A percentile compares a stretch with the other conserved stretches of the same genome.
These are phyloP conservation scores for Drosophila kuntzei DNA, from an alignment of 2,888 invertebrate species.

Conservation along the genomic window DNA sequence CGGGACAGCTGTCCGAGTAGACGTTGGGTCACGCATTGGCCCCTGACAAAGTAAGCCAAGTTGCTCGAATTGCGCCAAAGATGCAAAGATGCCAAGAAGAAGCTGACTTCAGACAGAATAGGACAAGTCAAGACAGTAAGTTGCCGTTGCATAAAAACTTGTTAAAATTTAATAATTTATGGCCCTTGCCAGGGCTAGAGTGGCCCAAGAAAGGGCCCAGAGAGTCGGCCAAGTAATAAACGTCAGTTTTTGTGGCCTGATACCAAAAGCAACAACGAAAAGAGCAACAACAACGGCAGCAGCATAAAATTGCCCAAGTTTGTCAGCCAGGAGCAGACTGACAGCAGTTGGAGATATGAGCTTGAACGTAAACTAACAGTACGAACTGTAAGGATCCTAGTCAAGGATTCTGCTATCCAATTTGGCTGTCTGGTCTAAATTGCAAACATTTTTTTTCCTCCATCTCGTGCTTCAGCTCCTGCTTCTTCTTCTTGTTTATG, in stretches of 20 bases:
- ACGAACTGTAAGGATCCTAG: conserved; percentile 16
- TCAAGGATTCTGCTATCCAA: conserved; percentile 39
- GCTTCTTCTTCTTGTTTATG: conserved; percentile 59
- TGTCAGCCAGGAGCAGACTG: conserved; percentile 58
- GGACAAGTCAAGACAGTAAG: conserved; percentile 48
- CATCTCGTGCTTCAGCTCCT: neutral
- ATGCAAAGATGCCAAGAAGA: conserved; percentile 30
- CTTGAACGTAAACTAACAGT: conserved; percentile 31
- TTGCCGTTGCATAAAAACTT: conserved; percentile 76
- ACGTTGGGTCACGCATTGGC: conserved; percentile 62
- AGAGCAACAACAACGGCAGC: conserved; percentile 6
- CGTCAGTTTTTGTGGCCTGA: conserved; percentile 69
- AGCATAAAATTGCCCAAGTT: conserved; percentile 73
- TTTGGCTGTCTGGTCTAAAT: conserved; percentile 64
- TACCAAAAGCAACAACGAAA: conserved; percentile 2
- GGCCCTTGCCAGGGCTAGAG: conserved; percentile 57
- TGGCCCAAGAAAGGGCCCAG: conserved; percentile 3
- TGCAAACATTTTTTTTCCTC: conserved; percentile 35
- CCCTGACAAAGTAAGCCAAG: conserved; percentile 63
- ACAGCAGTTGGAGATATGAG: conserved; percentile 51
- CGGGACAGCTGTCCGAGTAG: conserved; percentile 1
- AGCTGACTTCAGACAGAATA: conserved; percentile 19
- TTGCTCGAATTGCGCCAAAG: conserved; percentile 26
- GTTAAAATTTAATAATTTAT: conserved; percentile 82
- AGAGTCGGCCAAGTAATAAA: conserved; percentile 67